Evolutionary conservation across 1,140 invertebrate genomes (phyloP), one percentile per base, ranked within the genome.

Genomic region (Hyles vespertilio): DNA sequence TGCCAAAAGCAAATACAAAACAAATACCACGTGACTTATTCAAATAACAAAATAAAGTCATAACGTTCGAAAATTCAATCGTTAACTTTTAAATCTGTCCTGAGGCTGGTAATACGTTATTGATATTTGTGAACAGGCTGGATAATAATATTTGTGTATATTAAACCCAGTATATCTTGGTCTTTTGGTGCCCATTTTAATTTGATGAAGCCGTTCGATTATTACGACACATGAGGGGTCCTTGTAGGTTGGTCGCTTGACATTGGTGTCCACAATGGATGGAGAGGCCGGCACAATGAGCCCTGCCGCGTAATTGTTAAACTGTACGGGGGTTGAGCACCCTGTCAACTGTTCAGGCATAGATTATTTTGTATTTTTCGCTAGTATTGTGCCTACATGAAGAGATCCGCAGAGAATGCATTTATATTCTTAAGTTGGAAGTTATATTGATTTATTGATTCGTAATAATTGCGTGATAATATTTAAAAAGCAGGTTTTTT

Each of bases 121-220:
- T 88, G 85, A 87, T 88, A 88, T 88, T 86, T 86, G 81, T 86
- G 79, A 87, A 86, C 81, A 77, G 81, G 74, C 78, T 74, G 83
- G 82, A 87, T 88, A 88, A 88, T 88, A 88, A 88, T 88, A 88
- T 88, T 88, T 88, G 83, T 87, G 74, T 80, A 79, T 71, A 79
- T 71, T 62, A 69, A 60, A 46, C 46, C 83, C 77, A 80, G 40
- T 68, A 44, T 82, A 69, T 63, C 12, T 60, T 77, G 79, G 77
- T 4, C 83, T 67, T 6, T 63, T 63, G 51, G 58, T 56, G 58
- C 33, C 61, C 63, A 48, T 33, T 52, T 61, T 43, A 56, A 62
- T 49, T 40, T 47, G 56, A 10, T n/a, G 52, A 67, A 56, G 43
- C 48, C 46, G 66, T 55, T 65, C 65, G 65, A 64, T 68, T 72